phyloP scores from a whole-genome alignment of 64 coral and sea anemone genomes.

The Astreopora myriophthalma region DNA sequence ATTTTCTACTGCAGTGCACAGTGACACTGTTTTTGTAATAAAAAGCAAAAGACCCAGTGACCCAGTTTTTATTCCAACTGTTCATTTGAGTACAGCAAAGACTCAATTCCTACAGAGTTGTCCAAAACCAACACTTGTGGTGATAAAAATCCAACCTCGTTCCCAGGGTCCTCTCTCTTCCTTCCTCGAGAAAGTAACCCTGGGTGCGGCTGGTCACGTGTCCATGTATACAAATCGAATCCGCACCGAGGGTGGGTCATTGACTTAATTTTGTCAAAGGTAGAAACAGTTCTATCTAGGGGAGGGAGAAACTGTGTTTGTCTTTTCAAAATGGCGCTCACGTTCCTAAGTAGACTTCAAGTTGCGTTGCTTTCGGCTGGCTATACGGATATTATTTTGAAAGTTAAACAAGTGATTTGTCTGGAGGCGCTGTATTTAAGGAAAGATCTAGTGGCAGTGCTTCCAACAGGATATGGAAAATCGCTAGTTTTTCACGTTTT shows the following conservation, averaged over 20 bases:
- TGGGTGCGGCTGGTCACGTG: background rate
- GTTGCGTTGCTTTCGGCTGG: background rate
- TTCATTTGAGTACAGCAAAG: too few species aligned
- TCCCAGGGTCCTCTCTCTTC: too few species aligned
- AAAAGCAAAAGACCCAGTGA: too few species aligned
- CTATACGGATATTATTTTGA: background rate
- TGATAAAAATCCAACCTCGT: too few species aligned
- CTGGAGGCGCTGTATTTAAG: background rate
- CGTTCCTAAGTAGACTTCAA: background rate
- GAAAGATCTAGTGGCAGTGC: background rate
- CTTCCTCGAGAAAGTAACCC: too few species aligned
- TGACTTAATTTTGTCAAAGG: background rate
- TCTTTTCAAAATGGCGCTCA: too few species aligned
- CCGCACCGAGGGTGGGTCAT: background rate
- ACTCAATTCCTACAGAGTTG: too few species aligned
- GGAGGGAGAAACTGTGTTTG: too few species aligned
- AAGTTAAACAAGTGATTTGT: background rate
- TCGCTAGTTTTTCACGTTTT: slow-evolving; percentile 2
- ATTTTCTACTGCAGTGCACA: too few species aligned
- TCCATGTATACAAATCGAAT: background rate
- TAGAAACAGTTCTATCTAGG: background rate
- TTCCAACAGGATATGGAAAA: slow-evolving; percentile 11
- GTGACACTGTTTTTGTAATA: too few species aligned
- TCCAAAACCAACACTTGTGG: too few species aligned
- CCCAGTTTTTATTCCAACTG: too few species aligned